Base-by-base conservation (phyloP, 2,797 vertebrate genomes). In the Characodon lateralis region DNA sequence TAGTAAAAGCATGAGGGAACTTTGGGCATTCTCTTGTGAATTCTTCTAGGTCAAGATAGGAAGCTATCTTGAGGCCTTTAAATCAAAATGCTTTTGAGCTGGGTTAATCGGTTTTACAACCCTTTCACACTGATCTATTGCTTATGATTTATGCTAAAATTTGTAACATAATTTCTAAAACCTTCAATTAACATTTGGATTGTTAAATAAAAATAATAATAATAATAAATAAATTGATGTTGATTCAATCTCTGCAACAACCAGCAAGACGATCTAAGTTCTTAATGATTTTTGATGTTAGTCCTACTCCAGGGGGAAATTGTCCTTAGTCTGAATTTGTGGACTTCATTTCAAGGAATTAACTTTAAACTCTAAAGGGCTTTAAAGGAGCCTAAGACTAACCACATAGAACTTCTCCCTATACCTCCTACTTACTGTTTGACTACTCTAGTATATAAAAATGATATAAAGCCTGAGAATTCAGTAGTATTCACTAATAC, bases 401-500 rank as follows among this genome's bases (percentile, higher is more conserved):
- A 61, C 51, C 66, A n/a, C 71, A 35, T 61, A 84, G 48, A 31
- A 73, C 14, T 46, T 46, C 10, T 26, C 24, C 84, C 16, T 63
- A 24, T 74, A 24, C 74, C 41, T 50, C 72, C 18, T 2, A 31
- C 31, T 77, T 24, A 20, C 35, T 70, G 39, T 72, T 73, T 72
- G 84, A 18, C 72, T 56, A 41, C 53, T 76, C 41, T 78, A 72
- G 72, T 71, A 78, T 46, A 59, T 56, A 22, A 72, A 72, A 61
- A 74, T 46, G 56, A 79, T 2, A 28, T 72, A 55, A 55, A 80
- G 35, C 48, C 70, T 73, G 70, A 76, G 51, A 81, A 86, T 89
- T 90, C 82, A 76, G 74, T 84, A 63, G 51, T 20, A 74, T 50
- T 35, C 72, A 56, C 58, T 59, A 70, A 75, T 76, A 83, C 75